These are phyloP conservation scores for Blennius ocellaris DNA, from an alignment of 2,113 vertebrate genomes.

Conservation along the genomic window DNA sequence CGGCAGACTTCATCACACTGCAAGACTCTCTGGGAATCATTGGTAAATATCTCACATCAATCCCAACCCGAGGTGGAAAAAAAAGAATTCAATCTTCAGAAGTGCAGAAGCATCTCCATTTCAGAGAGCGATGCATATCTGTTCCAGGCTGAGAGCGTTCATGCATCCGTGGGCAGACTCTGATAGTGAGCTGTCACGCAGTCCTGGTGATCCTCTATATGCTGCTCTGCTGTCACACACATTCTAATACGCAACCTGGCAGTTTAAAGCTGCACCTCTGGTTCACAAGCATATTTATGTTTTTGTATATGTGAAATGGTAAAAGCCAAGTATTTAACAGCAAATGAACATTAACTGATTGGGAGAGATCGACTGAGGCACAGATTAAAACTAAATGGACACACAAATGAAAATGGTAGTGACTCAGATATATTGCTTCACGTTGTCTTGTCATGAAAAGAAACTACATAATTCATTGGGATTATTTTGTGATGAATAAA, in stretches of 20 bases:
- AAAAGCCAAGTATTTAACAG: too few relatives aligned
- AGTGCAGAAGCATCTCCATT: not conserved
- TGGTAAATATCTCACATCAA: slow-evolving; percentile 57
- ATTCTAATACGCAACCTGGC: too few relatives aligned
- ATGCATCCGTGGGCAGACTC: slow-evolving; percentile 32
- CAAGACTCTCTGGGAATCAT: slow-evolving; percentile 76
- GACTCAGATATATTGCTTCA: too few relatives aligned
- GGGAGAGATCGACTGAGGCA: too few relatives aligned
- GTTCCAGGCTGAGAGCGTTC: slow-evolving; percentile 27
- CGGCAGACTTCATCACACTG: slow-evolving; percentile 77
- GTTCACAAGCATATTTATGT: slow-evolving; percentile 2
- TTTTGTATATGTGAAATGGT: not conserved
- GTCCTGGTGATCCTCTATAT: slow-evolving; percentile 26
- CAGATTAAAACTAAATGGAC: too few relatives aligned
- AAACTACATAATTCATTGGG: too few relatives aligned
- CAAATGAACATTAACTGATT: too few relatives aligned
- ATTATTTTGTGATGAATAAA: too few relatives aligned
- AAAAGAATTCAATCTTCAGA: not conserved
- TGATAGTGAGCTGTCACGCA: slow-evolving; percentile 16
- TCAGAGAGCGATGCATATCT: not conserved
- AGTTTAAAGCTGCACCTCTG: not conserved
- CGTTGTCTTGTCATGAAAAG: too few relatives aligned
- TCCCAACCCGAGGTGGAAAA: not conserved
- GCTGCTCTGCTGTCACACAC: slow-evolving; percentile 4
- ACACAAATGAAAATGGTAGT: too few relatives aligned